A percentile compares a stretch with the other conserved stretches of the same genome.
These are phyloP conservation scores for Gallinago paraguaiae DNA, from an alignment of 2,113 vertebrate species.

Conservation along the genomic window DNA sequence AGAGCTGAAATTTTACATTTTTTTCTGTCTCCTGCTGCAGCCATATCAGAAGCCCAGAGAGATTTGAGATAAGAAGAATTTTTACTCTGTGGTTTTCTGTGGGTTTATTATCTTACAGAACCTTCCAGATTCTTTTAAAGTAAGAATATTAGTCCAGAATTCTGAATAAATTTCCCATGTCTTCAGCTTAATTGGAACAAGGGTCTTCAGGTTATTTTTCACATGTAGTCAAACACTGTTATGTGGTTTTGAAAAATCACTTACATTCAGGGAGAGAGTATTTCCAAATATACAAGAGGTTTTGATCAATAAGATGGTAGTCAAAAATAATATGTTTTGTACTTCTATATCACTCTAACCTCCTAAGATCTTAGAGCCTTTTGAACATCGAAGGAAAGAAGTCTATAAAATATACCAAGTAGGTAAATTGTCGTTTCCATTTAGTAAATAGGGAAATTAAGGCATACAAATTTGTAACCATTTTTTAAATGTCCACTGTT, in stretches of 20 bases:
- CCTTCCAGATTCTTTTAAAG: background rate
- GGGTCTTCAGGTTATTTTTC: background rate
- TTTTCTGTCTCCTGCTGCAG: background rate
- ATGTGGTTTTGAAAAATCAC: background rate
- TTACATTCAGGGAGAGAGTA: background rate
- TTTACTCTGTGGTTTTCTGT: background rate
- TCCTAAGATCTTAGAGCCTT: background rate
- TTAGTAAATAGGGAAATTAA: background rate
- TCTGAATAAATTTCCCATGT: constrained; percentile 13
- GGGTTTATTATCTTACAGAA: background rate
- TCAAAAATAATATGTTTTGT: background rate
- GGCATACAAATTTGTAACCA: background rate
- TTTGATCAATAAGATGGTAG: background rate
- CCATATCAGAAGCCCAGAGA: background rate
- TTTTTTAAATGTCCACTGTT: background rate
- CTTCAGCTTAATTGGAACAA: background rate
- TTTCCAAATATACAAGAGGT: background rate
- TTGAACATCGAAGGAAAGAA: background rate
- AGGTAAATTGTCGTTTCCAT: background rate
- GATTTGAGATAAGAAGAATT: background rate
- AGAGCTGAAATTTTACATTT: background rate
- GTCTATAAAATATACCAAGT: background rate
- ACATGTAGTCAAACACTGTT: background rate
- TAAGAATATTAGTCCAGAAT: background rate
- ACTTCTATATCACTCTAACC: background rate